phyloP scores from a whole-genome alignment of 2,113 vertebrate species.

The Apistogramma diplotaenia region DNA sequence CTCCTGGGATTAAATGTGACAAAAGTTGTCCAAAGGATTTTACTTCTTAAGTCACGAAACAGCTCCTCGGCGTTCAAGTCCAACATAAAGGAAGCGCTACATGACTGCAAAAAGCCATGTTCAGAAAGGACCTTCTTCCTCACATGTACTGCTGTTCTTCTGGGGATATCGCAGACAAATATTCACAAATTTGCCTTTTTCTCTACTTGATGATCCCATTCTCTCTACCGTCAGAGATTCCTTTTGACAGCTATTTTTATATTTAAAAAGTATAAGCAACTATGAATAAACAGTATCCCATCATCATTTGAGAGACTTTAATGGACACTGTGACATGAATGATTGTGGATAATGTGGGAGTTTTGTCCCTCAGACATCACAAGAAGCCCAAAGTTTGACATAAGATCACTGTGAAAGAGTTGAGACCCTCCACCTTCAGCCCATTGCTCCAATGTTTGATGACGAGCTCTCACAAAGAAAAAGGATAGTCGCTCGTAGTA shows the following conservation, averaged over 20 bases:
- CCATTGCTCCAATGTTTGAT: neutral
- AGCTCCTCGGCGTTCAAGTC: neutral
- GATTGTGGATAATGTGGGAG: conserved; percentile 37
- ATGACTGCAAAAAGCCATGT: neutral
- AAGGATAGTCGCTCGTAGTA: neutral
- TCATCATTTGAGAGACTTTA: conserved; percentile 16
- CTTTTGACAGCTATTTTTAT: conserved; percentile 54
- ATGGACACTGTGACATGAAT: conserved; percentile 50
- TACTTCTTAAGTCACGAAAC: conserved; percentile 11
- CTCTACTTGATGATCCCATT: neutral
- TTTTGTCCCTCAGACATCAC: conserved; percentile 6
- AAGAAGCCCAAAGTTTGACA: conserved; percentile 22
- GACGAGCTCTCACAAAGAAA: neutral
- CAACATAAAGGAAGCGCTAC: neutral
- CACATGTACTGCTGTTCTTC: neutral
- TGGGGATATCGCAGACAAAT: neutral
- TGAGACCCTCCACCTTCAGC: conserved; percentile 1
- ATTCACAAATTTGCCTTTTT: conserved; percentile 18
- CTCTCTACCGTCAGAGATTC: neutral
- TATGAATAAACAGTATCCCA: conserved; percentile 22
- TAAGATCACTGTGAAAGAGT: conserved; percentile 63
- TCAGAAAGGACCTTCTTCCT: conserved; percentile 4
- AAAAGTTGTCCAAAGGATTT: conserved; percentile 4
- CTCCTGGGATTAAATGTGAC: conserved; percentile 37
- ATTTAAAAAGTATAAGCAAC: conserved; percentile 41